These are phyloP conservation scores for Fulmarus glacialis DNA, from an alignment of 2,113 vertebrate genomes.

Conservation along the genomic window DNA sequence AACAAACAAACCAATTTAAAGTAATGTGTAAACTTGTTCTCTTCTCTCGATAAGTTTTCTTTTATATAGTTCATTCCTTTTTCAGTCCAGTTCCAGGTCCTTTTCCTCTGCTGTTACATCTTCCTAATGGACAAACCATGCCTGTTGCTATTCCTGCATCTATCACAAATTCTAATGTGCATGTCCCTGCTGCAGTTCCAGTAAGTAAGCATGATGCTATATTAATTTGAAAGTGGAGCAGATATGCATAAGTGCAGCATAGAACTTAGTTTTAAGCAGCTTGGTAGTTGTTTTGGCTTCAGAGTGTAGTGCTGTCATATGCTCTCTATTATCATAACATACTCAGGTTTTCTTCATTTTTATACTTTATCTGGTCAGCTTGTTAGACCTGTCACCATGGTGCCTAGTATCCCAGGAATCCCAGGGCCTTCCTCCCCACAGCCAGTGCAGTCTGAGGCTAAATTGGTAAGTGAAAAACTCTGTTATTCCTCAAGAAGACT, in stretches of 20 bases:
- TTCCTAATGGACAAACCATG: slow-evolving; percentile 98
- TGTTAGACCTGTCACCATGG: slow-evolving; percentile 98
- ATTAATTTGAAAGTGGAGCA: slow-evolving; percentile 66
- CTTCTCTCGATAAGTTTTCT: slow-evolving; percentile 59
- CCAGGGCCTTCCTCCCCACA: slow-evolving; percentile 96
- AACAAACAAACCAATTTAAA: background rate
- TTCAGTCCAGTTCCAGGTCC: slow-evolving; percentile 94
- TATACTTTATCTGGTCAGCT: slow-evolving; percentile 82
- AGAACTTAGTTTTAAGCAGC: slow-evolving; percentile 52
- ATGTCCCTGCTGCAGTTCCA: slow-evolving; percentile 95
- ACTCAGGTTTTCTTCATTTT: slow-evolving; percentile 64
- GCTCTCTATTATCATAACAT: slow-evolving; percentile 45
- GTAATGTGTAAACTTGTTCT: slow-evolving; percentile 41
- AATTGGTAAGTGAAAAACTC: slow-evolving; percentile 88
- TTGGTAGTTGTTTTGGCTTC: slow-evolving; percentile 56
- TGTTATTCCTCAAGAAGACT: slow-evolving; percentile 55
- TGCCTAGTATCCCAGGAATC: slow-evolving; percentile 98
- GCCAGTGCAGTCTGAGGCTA: slow-evolving; percentile 95
- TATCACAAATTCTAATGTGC: slow-evolving; percentile 96
- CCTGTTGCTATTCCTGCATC: slow-evolving; percentile 96
- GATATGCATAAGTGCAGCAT: slow-evolving; percentile 56
- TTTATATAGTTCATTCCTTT: slow-evolving; percentile 72
- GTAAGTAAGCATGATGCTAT: slow-evolving; percentile 81
- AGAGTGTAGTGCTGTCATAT: slow-evolving; percentile 52
- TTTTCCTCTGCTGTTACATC: slow-evolving; percentile 97